These are phyloP conservation scores for Apogon hyalosoma DNA, from an alignment of 2,797 vertebrate genomes.

Conservation along the genomic window DNA sequence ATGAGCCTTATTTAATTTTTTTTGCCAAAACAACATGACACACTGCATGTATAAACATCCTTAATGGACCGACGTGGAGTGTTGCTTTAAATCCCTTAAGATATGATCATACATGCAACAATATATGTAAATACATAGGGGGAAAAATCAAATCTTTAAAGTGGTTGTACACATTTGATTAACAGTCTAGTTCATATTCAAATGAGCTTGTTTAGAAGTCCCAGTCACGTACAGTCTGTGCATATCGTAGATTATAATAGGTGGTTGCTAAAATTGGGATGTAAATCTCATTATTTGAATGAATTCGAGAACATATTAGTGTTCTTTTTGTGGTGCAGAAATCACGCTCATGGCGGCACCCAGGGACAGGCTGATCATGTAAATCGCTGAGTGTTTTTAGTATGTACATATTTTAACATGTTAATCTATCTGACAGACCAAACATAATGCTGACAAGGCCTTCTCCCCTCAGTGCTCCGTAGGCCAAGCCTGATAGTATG, in stretches of 20 bases:
- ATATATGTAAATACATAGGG: conserved; percentile 39
- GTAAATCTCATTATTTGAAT: conserved; percentile 67
- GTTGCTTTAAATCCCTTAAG: conserved; percentile 32
- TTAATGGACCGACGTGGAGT: conserved; percentile 47
- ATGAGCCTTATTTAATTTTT: conserved; percentile 19
- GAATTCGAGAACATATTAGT: conserved; percentile 36
- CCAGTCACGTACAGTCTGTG: conserved; percentile 36
- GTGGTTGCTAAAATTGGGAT: conserved; percentile 48
- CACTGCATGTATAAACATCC: conserved; percentile 48
- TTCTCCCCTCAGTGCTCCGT: conserved; percentile 50
- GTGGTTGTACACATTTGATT: conserved; percentile 43
- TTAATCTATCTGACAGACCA: conserved; percentile 72
- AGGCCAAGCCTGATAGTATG: conserved; percentile 48
- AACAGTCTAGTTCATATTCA: conserved; percentile 55
- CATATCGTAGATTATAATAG: conserved; percentile 39
- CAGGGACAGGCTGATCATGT: conserved; percentile 64
- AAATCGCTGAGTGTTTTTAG: conserved; percentile 70
- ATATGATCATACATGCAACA: conserved; percentile 6
- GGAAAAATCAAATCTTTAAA: conserved; percentile 21
- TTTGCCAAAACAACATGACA: conserved; percentile 23
- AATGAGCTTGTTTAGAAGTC: conserved; percentile 43
- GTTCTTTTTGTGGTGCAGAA: conserved; percentile 28
- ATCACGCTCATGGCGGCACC: conserved; percentile 41
- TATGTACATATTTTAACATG: conserved; percentile 82
- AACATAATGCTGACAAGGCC: conserved; percentile 71